Evolutionary conservation across 2,797 vertebrate genomes (phyloP), one percentile per base, ranked within the genome.

Genomic region (Parambassis ranga): DNA sequence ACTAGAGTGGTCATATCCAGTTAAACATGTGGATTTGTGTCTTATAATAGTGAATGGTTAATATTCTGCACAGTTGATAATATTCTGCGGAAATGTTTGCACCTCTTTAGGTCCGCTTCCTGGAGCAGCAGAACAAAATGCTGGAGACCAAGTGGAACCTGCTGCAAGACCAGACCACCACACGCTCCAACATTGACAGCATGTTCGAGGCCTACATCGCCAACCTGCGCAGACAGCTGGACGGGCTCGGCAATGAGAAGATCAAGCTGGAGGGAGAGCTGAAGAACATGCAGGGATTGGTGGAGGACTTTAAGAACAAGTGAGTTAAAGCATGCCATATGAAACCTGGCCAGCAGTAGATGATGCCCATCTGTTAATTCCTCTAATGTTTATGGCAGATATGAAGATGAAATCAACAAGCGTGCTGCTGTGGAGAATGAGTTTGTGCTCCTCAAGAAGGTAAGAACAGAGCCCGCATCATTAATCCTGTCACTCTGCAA

Each of bases 401-500:
- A 98, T 7, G 96, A 98, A 83, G 96, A 97, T 66, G 96, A 98
- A 91, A 98, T 98, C 90, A 98, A 98, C 82, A 94, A 93, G 66
- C 95, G 96, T 14, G 95, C 95, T 0, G 10, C 48, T 0, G 94
- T 92, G 0, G 97, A 98, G 85, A 98, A 98, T 0, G 96, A 98
- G 3, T 98, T 98, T 84, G 97, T 98, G 69, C 91, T 98, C 70
- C 91, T 98, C 27, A 98, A 98, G 88, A 98, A 98, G 94, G 96
- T 96, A 75, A 77, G 72, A 71, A 57, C 31, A 11, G 28, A 62
- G 18, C 15, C 51, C 18, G 1, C 0, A 18, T 55, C 14, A 23
- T 5, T 31, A 27, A 44, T 1, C n/a, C 27, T 19, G 8, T 52
- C n/a, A 15, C 16, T 53, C 3, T 5, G 39, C 15, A 32, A 36